Conservation (phyloP, 1,140 invertebrate species). For the Papilio aristodemus region DNA sequence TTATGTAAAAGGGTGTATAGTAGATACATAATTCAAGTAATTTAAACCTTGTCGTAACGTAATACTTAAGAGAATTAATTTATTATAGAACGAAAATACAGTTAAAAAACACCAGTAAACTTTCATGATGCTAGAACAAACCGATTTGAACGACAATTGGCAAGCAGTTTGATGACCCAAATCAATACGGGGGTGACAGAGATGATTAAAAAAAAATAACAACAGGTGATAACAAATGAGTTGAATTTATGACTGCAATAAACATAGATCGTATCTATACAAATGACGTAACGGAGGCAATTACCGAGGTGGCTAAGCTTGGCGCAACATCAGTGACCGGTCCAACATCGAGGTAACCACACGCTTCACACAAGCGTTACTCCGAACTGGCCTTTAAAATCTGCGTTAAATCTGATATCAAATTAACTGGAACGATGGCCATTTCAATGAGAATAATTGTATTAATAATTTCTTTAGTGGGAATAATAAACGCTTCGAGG, state of each 20-base stretch:
- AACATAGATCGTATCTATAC: constrained; percentile 6
- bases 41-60: too few relatives aligned
- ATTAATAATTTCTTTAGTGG: constrained; percentile 11
- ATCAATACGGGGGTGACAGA: too few relatives aligned
- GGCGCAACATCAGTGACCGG: not conserved
- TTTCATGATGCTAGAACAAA: too few relatives aligned
- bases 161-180: too few relatives aligned
- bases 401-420: not conserved
- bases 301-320: not conserved
- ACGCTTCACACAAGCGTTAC: not conserved
- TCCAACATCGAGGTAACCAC: not conserved
- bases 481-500: constrained; percentile 35
- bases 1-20: too few relatives aligned
- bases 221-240: not conserved
- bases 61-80: too few relatives aligned
- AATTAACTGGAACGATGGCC: constrained; percentile 11
- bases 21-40: too few relatives aligned
- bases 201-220: not conserved
- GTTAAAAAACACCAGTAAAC: too few relatives aligned
- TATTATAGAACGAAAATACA: too few relatives aligned
- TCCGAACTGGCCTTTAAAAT: too few relatives aligned
- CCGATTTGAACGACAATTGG: too few relatives aligned
- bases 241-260: not conserved
- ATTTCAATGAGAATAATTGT: constrained; percentile 19
- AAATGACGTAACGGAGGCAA: constrained; percentile 13